Evolutionary conservation across 2,113 vertebrate genomes (phyloP).

Genomic region (Maccullochella peelii): DNA sequence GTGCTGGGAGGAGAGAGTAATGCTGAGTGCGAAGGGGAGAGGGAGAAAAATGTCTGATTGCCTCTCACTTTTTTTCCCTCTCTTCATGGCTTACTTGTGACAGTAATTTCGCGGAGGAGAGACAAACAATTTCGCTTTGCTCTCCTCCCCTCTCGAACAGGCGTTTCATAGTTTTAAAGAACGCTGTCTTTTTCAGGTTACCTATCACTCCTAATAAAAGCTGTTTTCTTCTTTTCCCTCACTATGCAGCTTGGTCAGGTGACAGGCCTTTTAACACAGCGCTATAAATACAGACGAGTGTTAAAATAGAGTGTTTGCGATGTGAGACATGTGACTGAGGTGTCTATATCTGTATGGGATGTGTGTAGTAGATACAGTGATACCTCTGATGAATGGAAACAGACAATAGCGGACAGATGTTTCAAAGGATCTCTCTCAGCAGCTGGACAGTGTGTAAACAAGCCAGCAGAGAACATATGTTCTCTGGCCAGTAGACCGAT

Average conservation of each 20-base stretch:
- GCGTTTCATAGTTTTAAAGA: slow-evolving; percentile 62
- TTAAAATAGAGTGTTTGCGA: slow-evolving; percentile 79
- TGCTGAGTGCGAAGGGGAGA: slow-evolving; percentile 19
- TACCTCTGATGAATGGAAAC: slow-evolving; percentile 53
- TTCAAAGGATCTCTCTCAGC: slow-evolving; percentile 49
- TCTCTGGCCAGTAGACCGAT: slow-evolving; percentile 44
- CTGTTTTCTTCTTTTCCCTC: slow-evolving; percentile 51
- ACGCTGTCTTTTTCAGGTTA: slow-evolving; percentile 49
- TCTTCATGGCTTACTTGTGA: slow-evolving; percentile 43
- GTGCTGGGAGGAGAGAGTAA: slow-evolving; percentile 22
- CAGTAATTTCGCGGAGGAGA: slow-evolving; percentile 45
- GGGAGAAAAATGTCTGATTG: slow-evolving; percentile 19
- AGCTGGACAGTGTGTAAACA: slow-evolving; percentile 57
- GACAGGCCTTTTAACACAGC: slow-evolving; percentile 74
- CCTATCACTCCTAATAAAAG: slow-evolving; percentile 65
- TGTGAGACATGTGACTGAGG: slow-evolving; percentile 64
- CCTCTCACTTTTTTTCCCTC: slow-evolving; percentile 17
- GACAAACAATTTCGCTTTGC: slow-evolving; percentile 42
- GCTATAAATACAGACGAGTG: slow-evolving; percentile 78
- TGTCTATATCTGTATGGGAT: slow-evolving; percentile 50
- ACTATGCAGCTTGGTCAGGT: slow-evolving; percentile 66
- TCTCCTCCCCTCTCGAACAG: slow-evolving; percentile 41
- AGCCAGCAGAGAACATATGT: slow-evolving; percentile 54
- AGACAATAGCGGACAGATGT: slow-evolving; percentile 63
- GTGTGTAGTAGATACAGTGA: slow-evolving; percentile 49